These are phyloP conservation scores for Reticulitermes lucifugus DNA, from an alignment of 2,888 invertebrate genomes.

Conservation along the genomic window DNA sequence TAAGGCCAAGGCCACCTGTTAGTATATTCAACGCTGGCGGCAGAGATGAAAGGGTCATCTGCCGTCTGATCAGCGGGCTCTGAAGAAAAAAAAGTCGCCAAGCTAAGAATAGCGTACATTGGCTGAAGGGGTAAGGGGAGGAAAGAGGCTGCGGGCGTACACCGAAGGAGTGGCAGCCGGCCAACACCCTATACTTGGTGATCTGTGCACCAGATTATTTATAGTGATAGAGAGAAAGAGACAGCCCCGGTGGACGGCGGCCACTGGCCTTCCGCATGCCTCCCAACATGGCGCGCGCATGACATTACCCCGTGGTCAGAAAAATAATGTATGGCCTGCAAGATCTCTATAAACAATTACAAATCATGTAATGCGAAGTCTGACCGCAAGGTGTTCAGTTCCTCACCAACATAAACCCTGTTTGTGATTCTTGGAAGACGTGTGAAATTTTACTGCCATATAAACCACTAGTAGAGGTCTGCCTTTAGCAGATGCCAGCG, in stretches of 20 bases:
- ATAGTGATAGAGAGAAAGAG: conserved; percentile 72
- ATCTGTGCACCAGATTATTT: conserved; percentile 78
- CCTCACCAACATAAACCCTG: no score
- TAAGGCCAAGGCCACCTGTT: conserved; percentile 12
- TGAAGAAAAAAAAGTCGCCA: not conserved
- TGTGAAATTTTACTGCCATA: no score
- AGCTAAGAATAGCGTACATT: conserved; percentile 32
- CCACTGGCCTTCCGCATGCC: conserved; percentile 66
- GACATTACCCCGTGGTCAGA: no score
- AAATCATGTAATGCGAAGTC: no score
- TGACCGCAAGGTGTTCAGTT: no score
- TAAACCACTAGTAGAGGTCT: no score
- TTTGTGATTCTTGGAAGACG: no score
- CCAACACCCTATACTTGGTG: conserved; percentile 92
- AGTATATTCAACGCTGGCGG: not conserved
- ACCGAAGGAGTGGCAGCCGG: conserved; percentile 69
- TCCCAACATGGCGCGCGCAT: not conserved
- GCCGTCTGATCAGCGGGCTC: conserved; percentile 1
- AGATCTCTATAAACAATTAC: no score
- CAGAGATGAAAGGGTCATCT: conserved; percentile 32
- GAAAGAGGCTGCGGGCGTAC: conserved; percentile 36
- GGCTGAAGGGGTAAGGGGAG: conserved; percentile 38
- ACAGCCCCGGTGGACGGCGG: conserved; percentile 52
- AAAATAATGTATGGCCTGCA: no score
- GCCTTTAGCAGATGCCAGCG: no score